Evolutionary conservation across 2,797 vertebrate species (phyloP).

Genomic region (Sparidentex hasta): DNA sequence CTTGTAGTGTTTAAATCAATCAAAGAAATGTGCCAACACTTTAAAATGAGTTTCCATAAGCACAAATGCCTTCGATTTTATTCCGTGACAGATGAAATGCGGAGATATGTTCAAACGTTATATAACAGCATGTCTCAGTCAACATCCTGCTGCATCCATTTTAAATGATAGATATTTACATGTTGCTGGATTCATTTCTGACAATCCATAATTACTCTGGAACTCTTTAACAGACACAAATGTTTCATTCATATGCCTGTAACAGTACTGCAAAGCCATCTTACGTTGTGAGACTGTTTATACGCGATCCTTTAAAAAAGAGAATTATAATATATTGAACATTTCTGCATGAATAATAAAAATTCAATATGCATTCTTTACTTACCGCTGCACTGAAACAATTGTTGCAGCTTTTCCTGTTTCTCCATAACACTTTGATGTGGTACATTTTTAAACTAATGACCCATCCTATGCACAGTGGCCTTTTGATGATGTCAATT

Average conservation of each 20-base stretch:
- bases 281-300: background rate
- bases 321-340: slow-evolving; percentile 26
- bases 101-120: too few species aligned
- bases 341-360: slow-evolving; percentile 69
- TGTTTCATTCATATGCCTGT: background rate
- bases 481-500: slow-evolving; percentile 86
- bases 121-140: background rate
- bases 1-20: too few species aligned
- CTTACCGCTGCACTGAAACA: slow-evolving; percentile 60
- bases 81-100: too few species aligned
- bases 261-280: background rate
- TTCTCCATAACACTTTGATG: slow-evolving; percentile 73
- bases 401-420: slow-evolving; percentile 70
- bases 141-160: background rate
- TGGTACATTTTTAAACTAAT: slow-evolving; percentile 82
- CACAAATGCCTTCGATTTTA: too few species aligned
- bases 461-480: slow-evolving; percentile 81
- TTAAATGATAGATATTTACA: background rate
- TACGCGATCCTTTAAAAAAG: slow-evolving; percentile 22
- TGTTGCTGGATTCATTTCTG: background rate
- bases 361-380: slow-evolving; percentile 78
- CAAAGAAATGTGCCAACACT: too few species aligned
- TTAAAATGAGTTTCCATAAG: too few species aligned
- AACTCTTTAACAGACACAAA: background rate
- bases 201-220: background rate